Evolutionary conservation across 2,797 vertebrate genomes (phyloP), one percentile per base, ranked within the genome.

Genomic region (Rhinoraja longicauda): DNA sequence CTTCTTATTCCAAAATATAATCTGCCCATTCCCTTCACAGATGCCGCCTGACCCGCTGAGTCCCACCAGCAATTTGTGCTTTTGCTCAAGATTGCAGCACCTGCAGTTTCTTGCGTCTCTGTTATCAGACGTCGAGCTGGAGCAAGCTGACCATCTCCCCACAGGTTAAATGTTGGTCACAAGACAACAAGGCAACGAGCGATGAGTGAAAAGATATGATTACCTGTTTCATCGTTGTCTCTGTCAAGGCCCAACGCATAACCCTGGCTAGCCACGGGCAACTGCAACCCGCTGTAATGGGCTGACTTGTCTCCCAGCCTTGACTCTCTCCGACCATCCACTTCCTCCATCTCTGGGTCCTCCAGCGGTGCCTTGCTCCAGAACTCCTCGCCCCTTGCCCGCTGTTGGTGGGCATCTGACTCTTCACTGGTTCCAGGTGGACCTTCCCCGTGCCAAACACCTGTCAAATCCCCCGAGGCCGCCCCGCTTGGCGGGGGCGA

Each of bases 211-310:
- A 67, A 12, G 64, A 36, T 88, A 62, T 73, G 9, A 70, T 53
- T 94, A 95, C 94, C 95, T 93, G 95, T 94, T 36, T 93, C 53
- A 57, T 92, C 4, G 26, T 94, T 95, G n/a, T 75, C 95, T 94
- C 94, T 93, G 91, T 94, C 93, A 0, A 94, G 96, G 93, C 76
- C 84, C 17, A 96, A 93, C n/a, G 73, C 93, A 0, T 94, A 94
- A 94, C 95, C 95, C 13, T 93, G 94, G 92, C 96, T 95, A 93
- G 95, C 95, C 73, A 94, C 93, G 86, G 95, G 94, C 45, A 95
- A 95, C 0, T 94, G 84, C 0, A 93, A 93, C 1, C 93, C 53
- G 15, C 93, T 94, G 0, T 96, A 95, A 93, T 96, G 94, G 0
- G 95, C 94, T 21, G 94, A 76, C 67, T 95, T 95, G 64, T 39